phyloP scores from a whole-genome alignment of 2,113 vertebrate species.

The Strix aluco region DNA sequence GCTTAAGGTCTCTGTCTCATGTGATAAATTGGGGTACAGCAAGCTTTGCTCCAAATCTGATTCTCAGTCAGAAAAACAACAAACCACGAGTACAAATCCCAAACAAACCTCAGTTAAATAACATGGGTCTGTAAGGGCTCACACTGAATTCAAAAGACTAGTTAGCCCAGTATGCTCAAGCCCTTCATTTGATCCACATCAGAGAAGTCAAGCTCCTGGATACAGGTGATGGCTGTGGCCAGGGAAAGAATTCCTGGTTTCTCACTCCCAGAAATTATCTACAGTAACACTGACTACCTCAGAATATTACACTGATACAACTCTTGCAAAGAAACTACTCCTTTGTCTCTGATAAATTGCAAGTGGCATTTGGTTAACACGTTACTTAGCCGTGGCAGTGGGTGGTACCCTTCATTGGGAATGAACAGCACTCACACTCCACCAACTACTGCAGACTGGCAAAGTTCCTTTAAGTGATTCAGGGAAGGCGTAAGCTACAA shows the following conservation, averaged over 20 bases:
- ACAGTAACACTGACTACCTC: rapidly evolving
- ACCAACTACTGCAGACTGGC: not conserved
- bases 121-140: not conserved
- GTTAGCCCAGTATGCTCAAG: not conserved
- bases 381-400: not conserved
- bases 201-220: not conserved
- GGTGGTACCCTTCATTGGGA: not conserved
- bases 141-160: not conserved
- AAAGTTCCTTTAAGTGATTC: not conserved
- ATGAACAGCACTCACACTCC: not conserved
- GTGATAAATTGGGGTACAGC: not conserved
- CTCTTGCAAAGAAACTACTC: not conserved
- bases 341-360: not conserved
- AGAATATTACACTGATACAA: not conserved
- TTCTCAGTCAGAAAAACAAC: not conserved
- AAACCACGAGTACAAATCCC: not conserved
- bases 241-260: not conserved
- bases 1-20: not conserved
- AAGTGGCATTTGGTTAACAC: not conserved
- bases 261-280: not conserved
- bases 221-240: not conserved
- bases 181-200: not conserved
- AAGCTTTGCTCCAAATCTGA: not conserved
- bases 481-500: not conserved
- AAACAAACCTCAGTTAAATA: not conserved